Evolutionary conservation across 2,888 invertebrate genomes (phyloP).

Genomic region (Schizotus pectinicornis): DNA sequence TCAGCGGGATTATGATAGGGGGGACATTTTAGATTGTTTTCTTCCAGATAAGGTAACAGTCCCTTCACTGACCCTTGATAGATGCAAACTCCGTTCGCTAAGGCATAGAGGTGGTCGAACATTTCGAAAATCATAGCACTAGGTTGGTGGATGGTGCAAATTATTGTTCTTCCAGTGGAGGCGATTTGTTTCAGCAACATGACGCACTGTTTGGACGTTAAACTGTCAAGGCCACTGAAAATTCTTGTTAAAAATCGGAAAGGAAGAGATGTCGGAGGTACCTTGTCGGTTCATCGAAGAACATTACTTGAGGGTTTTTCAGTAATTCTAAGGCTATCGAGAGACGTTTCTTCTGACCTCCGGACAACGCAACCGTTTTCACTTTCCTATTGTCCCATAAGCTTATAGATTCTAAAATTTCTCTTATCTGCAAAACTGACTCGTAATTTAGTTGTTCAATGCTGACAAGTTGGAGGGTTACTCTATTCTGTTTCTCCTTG

Average conservation of each 20-base stretch:
- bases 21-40: constrained; percentile 77
- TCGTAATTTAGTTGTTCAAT: constrained; percentile 4
- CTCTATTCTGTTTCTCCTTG: constrained; percentile 70
- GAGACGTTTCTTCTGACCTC: constrained; percentile 89
- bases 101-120: constrained; percentile 87
- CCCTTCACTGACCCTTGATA: constrained; percentile 80
- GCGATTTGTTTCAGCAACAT: constrained; percentile 81
- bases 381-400: constrained; percentile 72
- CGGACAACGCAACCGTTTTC: constrained; percentile 76
- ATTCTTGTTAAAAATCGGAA: neutral
- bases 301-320: constrained; percentile 90
- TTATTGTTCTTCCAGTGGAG: constrained; percentile 81
- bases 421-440: constrained; percentile 69
- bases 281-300: constrained; percentile 89
- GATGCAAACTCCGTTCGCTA: constrained; percentile 80
- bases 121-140: constrained; percentile 84
- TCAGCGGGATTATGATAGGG: constrained; percentile 86
- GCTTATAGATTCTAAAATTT: constrained; percentile 79
- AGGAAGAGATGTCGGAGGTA: constrained; percentile 11
- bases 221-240: constrained; percentile 79
- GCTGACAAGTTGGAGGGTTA: constrained; percentile 53
- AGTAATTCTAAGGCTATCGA: constrained; percentile 90
- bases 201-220: constrained; percentile 83
- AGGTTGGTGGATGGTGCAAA: constrained; percentile 92
- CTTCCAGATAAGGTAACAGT: constrained; percentile 77